Evolutionary conservation across 2,888 invertebrate genomes (phyloP).

Genomic region (Ormyrus rosae): DNA sequence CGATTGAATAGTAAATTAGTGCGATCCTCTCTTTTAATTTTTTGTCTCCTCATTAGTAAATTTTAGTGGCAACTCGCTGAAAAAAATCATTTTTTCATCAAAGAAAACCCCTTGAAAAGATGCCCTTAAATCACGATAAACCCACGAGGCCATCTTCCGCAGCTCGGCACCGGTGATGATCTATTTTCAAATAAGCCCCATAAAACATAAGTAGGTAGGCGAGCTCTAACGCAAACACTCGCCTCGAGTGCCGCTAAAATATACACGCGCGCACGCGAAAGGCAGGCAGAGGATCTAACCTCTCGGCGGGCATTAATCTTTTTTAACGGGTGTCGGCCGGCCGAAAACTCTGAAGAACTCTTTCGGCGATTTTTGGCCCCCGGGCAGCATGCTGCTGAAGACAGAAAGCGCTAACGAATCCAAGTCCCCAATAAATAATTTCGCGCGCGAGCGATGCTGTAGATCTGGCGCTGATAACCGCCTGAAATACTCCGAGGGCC

Average conservation of each 20-base stretch:
- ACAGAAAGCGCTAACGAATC: conserved; percentile 20
- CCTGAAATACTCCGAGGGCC: conserved; percentile 72
- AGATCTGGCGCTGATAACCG: conserved; percentile 75
- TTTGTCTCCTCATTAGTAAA: too few relatives aligned
- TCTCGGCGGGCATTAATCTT: conserved; percentile 70
- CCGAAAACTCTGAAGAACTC: conserved; percentile 64
- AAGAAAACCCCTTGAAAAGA: too few relatives aligned
- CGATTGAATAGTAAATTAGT: too few relatives aligned
- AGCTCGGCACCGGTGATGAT: background rate
- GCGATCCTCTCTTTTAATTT: too few relatives aligned
- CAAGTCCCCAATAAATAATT: conserved; percentile 74
- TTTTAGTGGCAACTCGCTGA: too few relatives aligned
- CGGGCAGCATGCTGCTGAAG: conserved; percentile 29
- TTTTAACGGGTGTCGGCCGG: conserved; percentile 66
- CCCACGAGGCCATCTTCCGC: background rate
- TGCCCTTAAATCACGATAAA: too few relatives aligned
- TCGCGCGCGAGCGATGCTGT: conserved; percentile 68
- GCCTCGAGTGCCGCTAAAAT: background rate
- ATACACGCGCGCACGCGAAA: background rate
- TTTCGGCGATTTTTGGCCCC: conserved; percentile 60
- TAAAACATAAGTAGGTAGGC: too few relatives aligned
- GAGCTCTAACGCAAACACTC: background rate
- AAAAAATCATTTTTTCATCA: too few relatives aligned
- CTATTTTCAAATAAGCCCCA: background rate
- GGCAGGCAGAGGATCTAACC: background rate